Evolutionary conservation across 2,797 vertebrate species (phyloP), one percentile per base, ranked within the genome.

Genomic region (Sebastes nivosus): DNA sequence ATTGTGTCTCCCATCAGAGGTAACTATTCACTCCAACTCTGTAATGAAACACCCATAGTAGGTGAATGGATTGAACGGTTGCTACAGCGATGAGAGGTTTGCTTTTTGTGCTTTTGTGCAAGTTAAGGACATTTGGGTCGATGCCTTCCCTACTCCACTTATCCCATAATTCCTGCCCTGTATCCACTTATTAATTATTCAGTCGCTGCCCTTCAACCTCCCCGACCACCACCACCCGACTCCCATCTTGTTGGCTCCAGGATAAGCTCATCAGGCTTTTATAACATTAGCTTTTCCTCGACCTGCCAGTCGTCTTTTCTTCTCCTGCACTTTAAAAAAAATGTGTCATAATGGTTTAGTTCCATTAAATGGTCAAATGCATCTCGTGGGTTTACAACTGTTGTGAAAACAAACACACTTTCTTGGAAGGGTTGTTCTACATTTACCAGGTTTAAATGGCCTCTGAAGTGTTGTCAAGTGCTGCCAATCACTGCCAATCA

Each of bases 181-280:
- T 59, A 76, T 83, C 67, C 38, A 75, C 46, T n/a, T 65, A 32
- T 77, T 88, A 75, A 86, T 87, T 85, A 89, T 80, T 89, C 74
- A 80, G 27, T 46, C 13, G 70, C 38, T 70, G 46, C 32, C 46
- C 59, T 3, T 3, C 9, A 68, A 58, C 20, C 60, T 3, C 22
- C 42, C 42, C 54, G 22, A 61, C 38, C 38, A 42, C 10, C 29
- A 34, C 57, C 12, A 58, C 30, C 25, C 54, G 4, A 32, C 34
- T 22, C 8, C 54, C 52, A 38, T 68, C 4, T 30, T 77, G 60
- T 75, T 67, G 30, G 67, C 79, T 76, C 72, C 24, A 50, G 32
- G 78, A 77, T 55, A 25, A 86, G 24, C 72, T 83, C 65, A 79
- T 70, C 52, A 22, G 42, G 24, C 50, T 50, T 81, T 82, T 18